phyloP scores from a whole-genome alignment of 2,888 invertebrate genomes.

The Stratiomys singularior region DNA sequence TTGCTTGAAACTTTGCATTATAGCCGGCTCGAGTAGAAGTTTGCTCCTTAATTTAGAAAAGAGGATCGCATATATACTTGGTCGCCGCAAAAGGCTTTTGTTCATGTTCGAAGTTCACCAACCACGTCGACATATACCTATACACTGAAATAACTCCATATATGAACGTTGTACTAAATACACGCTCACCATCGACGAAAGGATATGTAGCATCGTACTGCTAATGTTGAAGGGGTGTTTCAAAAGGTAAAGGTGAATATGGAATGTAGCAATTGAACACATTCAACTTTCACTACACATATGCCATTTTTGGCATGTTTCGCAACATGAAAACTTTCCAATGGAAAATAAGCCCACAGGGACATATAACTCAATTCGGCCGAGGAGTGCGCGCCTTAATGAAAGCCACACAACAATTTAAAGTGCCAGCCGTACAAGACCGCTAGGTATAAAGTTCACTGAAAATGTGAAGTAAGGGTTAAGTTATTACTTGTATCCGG shows the following conservation, averaged over 20 bases:
- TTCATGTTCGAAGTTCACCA: constrained; percentile 37
- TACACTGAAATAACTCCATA: background rate
- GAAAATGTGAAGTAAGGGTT: constrained; percentile 4
- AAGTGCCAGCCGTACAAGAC: constrained; percentile 33
- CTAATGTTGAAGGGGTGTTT: background rate
- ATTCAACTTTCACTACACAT: constrained; percentile 31
- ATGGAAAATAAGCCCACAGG: constrained; percentile 44
- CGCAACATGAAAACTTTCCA: constrained; percentile 32
- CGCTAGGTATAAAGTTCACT: constrained; percentile 30
- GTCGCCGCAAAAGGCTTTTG: constrained; percentile 28
- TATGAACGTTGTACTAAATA: background rate
- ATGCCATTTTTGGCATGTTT: constrained; percentile 41
- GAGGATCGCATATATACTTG: constrained; percentile 11
- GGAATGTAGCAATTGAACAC: background rate
- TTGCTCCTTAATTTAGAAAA: constrained; percentile 24
- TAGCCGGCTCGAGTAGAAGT: constrained; percentile 8
- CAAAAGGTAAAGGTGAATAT: constrained; percentile 1
- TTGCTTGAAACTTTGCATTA: constrained; percentile 32
- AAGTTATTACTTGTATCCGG: background rate
- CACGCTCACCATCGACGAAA: background rate
- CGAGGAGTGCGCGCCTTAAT: constrained; percentile 41
- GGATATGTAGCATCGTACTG: background rate
- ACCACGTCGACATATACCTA: background rate
- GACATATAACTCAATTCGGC: constrained; percentile 39
- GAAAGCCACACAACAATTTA: constrained; percentile 40